Evolutionary conservation across 2,113 vertebrate genomes (phyloP), one percentile per base, ranked within the genome.

Genomic region (Tursiops truncatus): DNA sequence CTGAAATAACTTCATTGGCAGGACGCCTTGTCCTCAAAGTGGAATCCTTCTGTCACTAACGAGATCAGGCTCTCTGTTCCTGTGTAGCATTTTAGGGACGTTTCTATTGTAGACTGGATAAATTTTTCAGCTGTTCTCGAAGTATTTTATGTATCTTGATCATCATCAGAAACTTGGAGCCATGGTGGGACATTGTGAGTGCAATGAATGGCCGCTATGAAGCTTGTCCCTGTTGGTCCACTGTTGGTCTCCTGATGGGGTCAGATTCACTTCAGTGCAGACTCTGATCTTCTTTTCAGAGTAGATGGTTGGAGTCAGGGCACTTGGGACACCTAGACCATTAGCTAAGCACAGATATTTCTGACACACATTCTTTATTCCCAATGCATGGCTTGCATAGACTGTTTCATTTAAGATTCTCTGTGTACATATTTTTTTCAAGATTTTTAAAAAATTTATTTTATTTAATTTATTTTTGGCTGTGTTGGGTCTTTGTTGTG

Each of bases 11-110:
- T 20, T 89, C 23, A 31, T 63, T 92, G 76, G 70, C 84, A 26
- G n/a, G 73, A 38, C 63, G 38, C 79, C 62, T 91, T 70, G n/a
- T 96, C 95, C 65, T 77, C 91, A 73, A 56, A 81, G 44, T 44
- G 6, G 83, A 94, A 73, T 81, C 63, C 25, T 87, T 82, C 60
- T 84, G 6, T 44, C 36, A 21, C 36, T 88, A 79, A 86, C 31
- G 15, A 84, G 81, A 4, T n/a, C 38, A 67, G 88, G 21, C 68
- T 91, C 70, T 95, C 44, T 73, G 70, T 92, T 38, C 62, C 76
- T 56, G 60, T 33, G 0, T 12, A 71, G 68, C 53, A 17, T 67
- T 94, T 91, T 80, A 56, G 84, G 67, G 76, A 86, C 62, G 41
- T 68, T 74, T 79, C 80, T 85, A 6, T 71, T 83, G 50, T 38